A percentile compares a stretch with the other conserved stretches of the same genome.
phyloP scores from a whole-genome alignment of 2,888 invertebrate species.

The Enoplolaimus lenunculus region DNA sequence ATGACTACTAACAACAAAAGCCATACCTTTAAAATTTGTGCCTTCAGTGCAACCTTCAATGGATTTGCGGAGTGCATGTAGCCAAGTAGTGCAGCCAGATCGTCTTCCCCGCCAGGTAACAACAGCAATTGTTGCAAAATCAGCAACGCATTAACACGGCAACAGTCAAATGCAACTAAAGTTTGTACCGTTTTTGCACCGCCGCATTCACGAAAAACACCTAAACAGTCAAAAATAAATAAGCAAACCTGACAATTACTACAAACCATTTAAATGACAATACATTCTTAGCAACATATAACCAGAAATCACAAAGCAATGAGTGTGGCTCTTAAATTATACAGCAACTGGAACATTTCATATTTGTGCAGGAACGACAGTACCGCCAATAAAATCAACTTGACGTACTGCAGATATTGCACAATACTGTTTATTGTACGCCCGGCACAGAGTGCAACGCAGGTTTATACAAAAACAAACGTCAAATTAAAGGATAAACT shows the following conservation, averaged over 20 bases:
- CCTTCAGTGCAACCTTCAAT: conserved; percentile 64
- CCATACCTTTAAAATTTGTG: conserved; percentile 65
- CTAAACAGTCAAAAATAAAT: conserved; percentile 32
- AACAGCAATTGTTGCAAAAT: conserved; percentile 74
- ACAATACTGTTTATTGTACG: no score
- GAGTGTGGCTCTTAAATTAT: no score
- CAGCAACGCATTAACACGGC: conserved; percentile 43
- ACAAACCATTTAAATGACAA: conserved; percentile 27
- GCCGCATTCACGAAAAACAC: conserved; percentile 79
- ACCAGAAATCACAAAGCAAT: no score
- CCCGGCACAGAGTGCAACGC: no score
- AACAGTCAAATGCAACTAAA: conserved; percentile 47
- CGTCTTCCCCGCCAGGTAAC: conserved; percentile 83
- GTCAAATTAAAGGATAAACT: no score
- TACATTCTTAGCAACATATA: no score
- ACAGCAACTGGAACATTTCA: no score
- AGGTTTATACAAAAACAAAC: no score
- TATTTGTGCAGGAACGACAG: no score
- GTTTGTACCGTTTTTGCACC: conserved; percentile 81
- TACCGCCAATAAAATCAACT: no score
- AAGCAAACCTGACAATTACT: conserved; percentile 24
- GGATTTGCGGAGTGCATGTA: conserved; percentile 78
- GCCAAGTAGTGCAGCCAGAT: conserved; percentile 77
- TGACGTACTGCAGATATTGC: no score
- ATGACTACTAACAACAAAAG: no score